Conservation (phyloP, 2,888 invertebrate genomes). For the Sphinx pinastri region DNA sequence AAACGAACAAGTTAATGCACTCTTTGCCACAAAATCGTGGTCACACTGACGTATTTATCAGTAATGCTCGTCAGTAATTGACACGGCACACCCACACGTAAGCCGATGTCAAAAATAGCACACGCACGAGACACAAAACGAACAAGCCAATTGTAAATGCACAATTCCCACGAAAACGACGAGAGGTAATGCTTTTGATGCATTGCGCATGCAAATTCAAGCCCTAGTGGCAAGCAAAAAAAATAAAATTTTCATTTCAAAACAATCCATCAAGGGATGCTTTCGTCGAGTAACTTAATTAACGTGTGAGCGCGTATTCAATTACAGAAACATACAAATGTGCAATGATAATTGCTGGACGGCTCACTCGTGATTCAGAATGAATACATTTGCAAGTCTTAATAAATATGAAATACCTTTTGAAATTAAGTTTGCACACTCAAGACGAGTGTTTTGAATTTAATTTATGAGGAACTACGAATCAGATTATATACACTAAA, state of each 20-base stretch:
- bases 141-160: slow-evolving; percentile 58
- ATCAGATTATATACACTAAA: background rate
- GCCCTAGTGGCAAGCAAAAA: slow-evolving; percentile 54
- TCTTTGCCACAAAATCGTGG: slow-evolving; percentile 27
- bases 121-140: slow-evolving; percentile 69
- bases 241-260: slow-evolving; percentile 63
- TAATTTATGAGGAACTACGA: background rate
- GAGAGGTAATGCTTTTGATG: slow-evolving; percentile 68
- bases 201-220: slow-evolving; percentile 76
- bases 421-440: background rate
- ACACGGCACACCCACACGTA: slow-evolving; percentile 37
- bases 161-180: slow-evolving; percentile 66
- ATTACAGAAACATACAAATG: slow-evolving; percentile 76
- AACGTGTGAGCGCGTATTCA: slow-evolving; percentile 58
- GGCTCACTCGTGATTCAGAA: slow-evolving; percentile 12
- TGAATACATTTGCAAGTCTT: slow-evolving; percentile 2
- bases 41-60: slow-evolving; percentile 34
- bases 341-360: slow-evolving; percentile 55
- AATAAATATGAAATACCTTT: slow-evolving; percentile 19
- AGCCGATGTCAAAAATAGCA: slow-evolving; percentile 38
- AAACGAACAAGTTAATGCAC: background rate
- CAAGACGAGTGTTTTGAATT: background rate
- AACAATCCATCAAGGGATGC: slow-evolving; percentile 72
- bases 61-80: slow-evolving; percentile 32
- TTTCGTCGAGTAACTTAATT: slow-evolving; percentile 74